phyloP scores from a whole-genome alignment of 1,140 invertebrate genomes.

The Bilobella aurantiaca region DNA sequence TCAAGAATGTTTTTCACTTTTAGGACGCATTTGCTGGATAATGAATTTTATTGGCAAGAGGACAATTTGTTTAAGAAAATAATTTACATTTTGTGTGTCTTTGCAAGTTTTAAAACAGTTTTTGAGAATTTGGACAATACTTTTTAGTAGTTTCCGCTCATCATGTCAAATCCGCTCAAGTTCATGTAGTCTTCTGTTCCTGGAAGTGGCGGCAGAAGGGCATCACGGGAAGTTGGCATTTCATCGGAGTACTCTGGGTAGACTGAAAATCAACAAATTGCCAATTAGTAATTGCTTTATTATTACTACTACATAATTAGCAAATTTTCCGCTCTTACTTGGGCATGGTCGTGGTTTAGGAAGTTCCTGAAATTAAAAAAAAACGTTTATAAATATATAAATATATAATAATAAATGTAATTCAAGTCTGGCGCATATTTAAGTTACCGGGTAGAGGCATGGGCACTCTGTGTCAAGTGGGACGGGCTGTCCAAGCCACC shows the following conservation, averaged over 20 bases:
- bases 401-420: too few species aligned
- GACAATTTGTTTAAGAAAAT: too few species aligned
- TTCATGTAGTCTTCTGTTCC: conserved; percentile 23
- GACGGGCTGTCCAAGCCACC: conserved; percentile 22
- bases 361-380: too few species aligned
- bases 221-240: background rate
- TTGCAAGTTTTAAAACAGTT: background rate
- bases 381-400: too few species aligned
- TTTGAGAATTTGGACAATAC: background rate
- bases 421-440: too few species aligned
- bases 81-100: background rate
- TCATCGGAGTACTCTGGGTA: conserved; percentile 23
- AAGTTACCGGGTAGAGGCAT: conserved; percentile 14
- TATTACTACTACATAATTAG: background rate
- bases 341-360: conserved; percentile 25
- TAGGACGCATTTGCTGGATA: too few species aligned
- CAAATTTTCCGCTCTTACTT: conserved; percentile 1
- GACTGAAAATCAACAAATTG: background rate
- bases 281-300: background rate
- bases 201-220: conserved; percentile 12
- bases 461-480: conserved; percentile 16
- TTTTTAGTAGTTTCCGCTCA: conserved; percentile 1
- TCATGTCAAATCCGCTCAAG: background rate
- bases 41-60: background rate
- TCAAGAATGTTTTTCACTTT: too few species aligned